Evolutionary conservation across 2,797 vertebrate genomes (phyloP), one percentile per base, ranked within the genome.

Genomic region (Takifugu rubripes): DNA sequence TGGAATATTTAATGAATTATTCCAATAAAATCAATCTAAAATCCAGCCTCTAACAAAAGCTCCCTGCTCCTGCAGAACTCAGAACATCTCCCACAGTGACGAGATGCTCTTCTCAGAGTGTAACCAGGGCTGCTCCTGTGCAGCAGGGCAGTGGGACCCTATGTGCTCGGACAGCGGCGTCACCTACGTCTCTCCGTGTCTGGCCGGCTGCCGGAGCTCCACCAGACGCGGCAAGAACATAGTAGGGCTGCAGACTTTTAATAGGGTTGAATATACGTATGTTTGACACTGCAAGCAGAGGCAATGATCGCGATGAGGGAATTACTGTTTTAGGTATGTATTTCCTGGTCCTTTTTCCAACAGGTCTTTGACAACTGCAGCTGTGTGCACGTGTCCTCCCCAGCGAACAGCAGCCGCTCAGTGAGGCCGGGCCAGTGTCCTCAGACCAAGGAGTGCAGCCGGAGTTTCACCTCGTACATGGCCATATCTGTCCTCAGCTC

Each of bases 361-460:
- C 82, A 97, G 94, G 85, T 94, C 5, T 96, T 97, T 75, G 88
- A 93, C 82, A 95, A 97, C 72, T 98, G 95, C 54, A 94, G 89
- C 82, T 98, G 96, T 64, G 87, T 95, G 73, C 80, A 77, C 25
- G 54, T 78, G 24, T 83, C 89, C n/a, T 87, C 50, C 25, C 87
- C 92, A 61, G 76, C 78, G 49, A 87, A 85, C 68, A 89, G 84
- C 85, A 94, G 92, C n/a, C 75, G 51, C 1, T 93, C 94, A 0
- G 93, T 95, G 7, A 65, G 81, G 61, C 81, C 94, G 58, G 96
- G 95, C 6, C 91, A 93, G 70, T 97, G 96, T 76, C 84, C 88
- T 0, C 87, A 88, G 29, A 84, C 86, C 8, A 77, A 87, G 21
- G 85, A 66, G 50, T 98, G 95, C 71, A 81, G 81, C 40, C 78